A percentile compares a stretch with the other conserved stretches of the same genome.
Evolutionary conservation across 1,140 invertebrate genomes (phyloP).

Genomic region (Brachionus asplanchnoidis): DNA sequence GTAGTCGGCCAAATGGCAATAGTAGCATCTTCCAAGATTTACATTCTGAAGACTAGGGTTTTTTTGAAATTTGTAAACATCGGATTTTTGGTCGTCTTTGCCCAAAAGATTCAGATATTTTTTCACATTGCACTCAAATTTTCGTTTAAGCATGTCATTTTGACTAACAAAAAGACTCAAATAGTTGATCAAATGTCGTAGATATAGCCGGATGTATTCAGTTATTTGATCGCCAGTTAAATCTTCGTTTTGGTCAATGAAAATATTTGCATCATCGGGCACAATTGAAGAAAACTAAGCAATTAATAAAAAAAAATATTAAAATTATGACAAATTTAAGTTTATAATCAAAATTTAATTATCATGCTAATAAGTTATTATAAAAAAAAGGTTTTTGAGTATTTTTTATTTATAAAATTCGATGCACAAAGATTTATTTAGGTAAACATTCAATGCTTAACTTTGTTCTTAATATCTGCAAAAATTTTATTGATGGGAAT

Average conservation of each 20-base stretch:
- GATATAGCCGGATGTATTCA: background rate
- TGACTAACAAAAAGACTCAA: background rate
- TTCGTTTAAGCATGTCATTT: background rate
- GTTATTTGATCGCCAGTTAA: background rate
- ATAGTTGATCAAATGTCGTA: background rate
- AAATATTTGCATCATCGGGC: background rate
- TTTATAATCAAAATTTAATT: too few species aligned
- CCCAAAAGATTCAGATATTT: background rate
- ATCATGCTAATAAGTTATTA: too few species aligned
- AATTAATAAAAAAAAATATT: background rate
- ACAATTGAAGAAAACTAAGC: background rate
- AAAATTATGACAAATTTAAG: too few species aligned
- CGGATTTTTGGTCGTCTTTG: background rate
- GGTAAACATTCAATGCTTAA: too few species aligned
- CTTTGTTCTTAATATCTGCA: too few species aligned
- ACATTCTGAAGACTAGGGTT: background rate
- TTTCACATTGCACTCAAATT: background rate
- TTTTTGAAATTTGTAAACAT: background rate
- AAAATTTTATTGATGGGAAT: too few species aligned
- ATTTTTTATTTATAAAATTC: too few species aligned
- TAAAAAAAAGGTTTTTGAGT: too few species aligned
- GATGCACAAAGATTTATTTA: too few species aligned
- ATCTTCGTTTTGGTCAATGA: background rate
- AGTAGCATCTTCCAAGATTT: background rate
- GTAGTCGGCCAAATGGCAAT: background rate